phyloP scores from a whole-genome alignment of 2,113 vertebrate species.

The Marmota monax region DNA sequence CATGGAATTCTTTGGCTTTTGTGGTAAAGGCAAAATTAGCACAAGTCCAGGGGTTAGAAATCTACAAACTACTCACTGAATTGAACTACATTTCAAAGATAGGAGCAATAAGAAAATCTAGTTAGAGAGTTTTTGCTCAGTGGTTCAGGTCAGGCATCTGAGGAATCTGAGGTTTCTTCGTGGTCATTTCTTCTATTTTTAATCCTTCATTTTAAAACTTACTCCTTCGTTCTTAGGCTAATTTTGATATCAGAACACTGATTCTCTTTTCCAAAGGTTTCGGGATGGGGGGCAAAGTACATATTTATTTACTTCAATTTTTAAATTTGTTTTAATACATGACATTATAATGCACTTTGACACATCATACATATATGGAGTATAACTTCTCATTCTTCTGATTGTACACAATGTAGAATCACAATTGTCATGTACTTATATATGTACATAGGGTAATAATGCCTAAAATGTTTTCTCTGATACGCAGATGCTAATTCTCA shows the following conservation, averaged over 20 bases:
- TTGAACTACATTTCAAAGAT: slow-evolving; percentile 60
- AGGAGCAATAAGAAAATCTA: slow-evolving; percentile 65
- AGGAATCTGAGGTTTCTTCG: slow-evolving; percentile 65
- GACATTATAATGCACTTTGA: too few species aligned
- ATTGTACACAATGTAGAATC: too few species aligned
- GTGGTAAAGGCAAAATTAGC: slow-evolving; percentile 65
- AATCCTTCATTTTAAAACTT: background rate
- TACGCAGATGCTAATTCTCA: too few species aligned
- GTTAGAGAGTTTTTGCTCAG: slow-evolving; percentile 31
- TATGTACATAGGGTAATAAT: too few species aligned
- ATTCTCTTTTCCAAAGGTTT: slow-evolving; percentile 12
- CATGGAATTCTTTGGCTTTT: slow-evolving; percentile 14
- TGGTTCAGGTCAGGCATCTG: slow-evolving; percentile 4
- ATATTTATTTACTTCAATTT: too few species aligned
- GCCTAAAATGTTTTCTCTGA: too few species aligned
- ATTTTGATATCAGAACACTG: slow-evolving; percentile 48
- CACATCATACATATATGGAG: too few species aligned
- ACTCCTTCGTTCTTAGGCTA: slow-evolving; percentile 49
- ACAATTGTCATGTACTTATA: too few species aligned
- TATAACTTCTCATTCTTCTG: too few species aligned
- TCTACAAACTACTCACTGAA: background rate
- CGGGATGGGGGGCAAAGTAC: too few species aligned
- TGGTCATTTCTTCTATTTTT: slow-evolving; percentile 60
- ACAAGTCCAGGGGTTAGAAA: background rate
- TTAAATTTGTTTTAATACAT: too few species aligned